These are phyloP conservation scores for Syritta pipiens DNA, from an alignment of 2,888 invertebrate species.

Conservation along the genomic window DNA sequence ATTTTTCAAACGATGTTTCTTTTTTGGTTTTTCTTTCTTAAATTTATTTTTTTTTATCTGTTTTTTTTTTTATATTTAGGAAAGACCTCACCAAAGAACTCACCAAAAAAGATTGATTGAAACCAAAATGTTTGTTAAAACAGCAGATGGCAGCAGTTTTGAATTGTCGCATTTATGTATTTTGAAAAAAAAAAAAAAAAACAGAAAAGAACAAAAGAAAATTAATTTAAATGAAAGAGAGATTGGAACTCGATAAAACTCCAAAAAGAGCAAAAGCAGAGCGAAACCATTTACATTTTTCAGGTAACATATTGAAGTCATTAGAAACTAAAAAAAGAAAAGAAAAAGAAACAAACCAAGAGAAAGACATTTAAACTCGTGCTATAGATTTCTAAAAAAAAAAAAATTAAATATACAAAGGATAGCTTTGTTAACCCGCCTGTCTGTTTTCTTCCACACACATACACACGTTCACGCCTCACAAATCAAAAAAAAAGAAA, in stretches of 20 bases:
- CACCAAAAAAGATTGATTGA: slow-evolving; percentile 71
- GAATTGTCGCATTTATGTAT: slow-evolving; percentile 52
- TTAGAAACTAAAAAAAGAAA: slow-evolving; percentile 25
- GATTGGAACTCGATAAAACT: not conserved
- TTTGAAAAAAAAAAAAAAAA: slow-evolving; percentile 6
- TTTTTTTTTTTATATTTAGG: slow-evolving; percentile 72
- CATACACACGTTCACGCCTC: too few relatives aligned
- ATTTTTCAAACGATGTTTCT: slow-evolving; percentile 1
- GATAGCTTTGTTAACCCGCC: slow-evolving; percentile 22
- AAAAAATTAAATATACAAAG: slow-evolving; percentile 17
- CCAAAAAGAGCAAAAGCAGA: not conserved
- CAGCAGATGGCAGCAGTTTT: slow-evolving; percentile 44
- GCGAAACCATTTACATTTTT: too few relatives aligned
- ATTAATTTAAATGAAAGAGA: slow-evolving; percentile 3
- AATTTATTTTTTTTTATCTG: slow-evolving; percentile 52
- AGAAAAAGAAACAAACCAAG: not conserved
- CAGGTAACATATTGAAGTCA: slow-evolving; percentile 41
- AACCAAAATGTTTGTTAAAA: slow-evolving; percentile 19
- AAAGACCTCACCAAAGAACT: slow-evolving; percentile 73
- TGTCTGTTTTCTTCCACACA: slow-evolving; percentile 40
- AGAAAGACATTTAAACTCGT: not conserved
- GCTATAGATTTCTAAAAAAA: not conserved
- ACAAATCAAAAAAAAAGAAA: too few relatives aligned
- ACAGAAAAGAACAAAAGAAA: slow-evolving; percentile 5
- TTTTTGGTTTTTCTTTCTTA: slow-evolving; percentile 67